Conservation (phyloP, 64 coral and sea anemone species). For the Trachythela sp. region DNA sequence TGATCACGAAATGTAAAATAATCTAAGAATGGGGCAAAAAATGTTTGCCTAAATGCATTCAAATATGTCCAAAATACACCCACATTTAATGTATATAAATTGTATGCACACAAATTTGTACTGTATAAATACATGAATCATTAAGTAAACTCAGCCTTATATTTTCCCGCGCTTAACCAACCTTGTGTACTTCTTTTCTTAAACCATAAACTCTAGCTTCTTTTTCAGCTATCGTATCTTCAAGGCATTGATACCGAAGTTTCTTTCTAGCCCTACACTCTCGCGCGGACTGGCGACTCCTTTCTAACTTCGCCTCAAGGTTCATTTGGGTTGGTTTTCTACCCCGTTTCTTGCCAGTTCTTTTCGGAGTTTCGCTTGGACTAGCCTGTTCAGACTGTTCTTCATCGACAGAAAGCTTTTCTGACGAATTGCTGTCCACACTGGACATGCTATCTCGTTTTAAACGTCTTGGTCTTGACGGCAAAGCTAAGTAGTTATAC, state of each 20-base stretch:
- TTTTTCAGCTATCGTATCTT: conserved; percentile 82
- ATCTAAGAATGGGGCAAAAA: too few species aligned
- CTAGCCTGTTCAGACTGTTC: background rate
- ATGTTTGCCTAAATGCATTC: too few species aligned
- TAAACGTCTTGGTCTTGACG: conserved; percentile 39
- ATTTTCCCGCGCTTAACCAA: background rate
- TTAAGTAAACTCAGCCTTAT: background rate
- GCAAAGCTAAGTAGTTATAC: background rate
- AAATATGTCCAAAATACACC: too few species aligned
- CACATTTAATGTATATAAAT: too few species aligned
- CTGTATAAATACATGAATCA: too few species aligned
- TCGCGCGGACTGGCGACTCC: conserved; percentile 88
- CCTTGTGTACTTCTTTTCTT: conserved; percentile 87
- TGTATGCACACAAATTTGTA: too few species aligned
- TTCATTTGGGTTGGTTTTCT: conserved; percentile 96
- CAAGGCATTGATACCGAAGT: conserved; percentile 75
- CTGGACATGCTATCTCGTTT: conserved; percentile 99
- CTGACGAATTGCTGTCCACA: conserved; percentile 78
- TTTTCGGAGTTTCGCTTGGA: conserved; percentile 42
- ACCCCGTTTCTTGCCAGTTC: conserved; percentile 77
- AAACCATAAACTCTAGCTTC: conserved; percentile 76
- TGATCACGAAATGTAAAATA: background rate
- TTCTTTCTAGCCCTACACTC: conserved; percentile 96
- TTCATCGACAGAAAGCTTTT: background rate
- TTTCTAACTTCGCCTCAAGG: conserved; percentile 93